phyloP scores from a whole-genome alignment of 2,797 vertebrate species.

The Australoheros facetus region DNA sequence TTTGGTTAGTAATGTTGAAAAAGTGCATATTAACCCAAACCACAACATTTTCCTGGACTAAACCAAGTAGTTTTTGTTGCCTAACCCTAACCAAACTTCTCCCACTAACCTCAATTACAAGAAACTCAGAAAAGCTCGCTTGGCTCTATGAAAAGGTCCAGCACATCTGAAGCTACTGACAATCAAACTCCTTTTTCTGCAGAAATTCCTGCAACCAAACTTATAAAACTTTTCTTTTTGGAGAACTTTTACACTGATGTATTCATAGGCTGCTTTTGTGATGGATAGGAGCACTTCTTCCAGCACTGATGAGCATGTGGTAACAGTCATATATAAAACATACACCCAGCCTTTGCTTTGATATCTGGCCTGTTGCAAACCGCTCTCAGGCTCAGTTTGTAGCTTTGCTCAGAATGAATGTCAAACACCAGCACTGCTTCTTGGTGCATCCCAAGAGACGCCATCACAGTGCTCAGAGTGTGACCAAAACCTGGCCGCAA shows the following conservation, averaged over 20 bases:
- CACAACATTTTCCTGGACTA: not conserved
- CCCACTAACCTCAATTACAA: not conserved
- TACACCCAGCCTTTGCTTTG: slow-evolving; percentile 1
- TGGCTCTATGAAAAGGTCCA: not conserved
- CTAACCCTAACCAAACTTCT: not conserved
- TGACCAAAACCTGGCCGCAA: slow-evolving; percentile 52
- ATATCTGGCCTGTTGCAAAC: slow-evolving; percentile 13
- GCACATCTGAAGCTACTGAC: too few species aligned
- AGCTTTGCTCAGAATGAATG: slow-evolving; percentile 50
- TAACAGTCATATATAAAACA: not conserved
- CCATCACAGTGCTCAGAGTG: slow-evolving; percentile 38
- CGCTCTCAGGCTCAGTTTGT: slow-evolving; percentile 12
- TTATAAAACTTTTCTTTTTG: not conserved
- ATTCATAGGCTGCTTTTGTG: not conserved
- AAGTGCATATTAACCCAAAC: not conserved
- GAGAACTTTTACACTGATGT: not conserved
- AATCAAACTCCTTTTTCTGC: too few species aligned
- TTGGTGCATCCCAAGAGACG: slow-evolving; percentile 28
- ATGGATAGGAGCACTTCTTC: not conserved
- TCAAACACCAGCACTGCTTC: slow-evolving; percentile 36
- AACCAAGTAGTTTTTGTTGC: not conserved
- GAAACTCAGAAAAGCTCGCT: not conserved
- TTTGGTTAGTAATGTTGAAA: not conserved
- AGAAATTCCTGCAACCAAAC: not conserved
- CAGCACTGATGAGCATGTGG: not conserved